Evolutionary conservation across 2,797 vertebrate genomes (phyloP).

Genomic region (Girardinus metallicus): DNA sequence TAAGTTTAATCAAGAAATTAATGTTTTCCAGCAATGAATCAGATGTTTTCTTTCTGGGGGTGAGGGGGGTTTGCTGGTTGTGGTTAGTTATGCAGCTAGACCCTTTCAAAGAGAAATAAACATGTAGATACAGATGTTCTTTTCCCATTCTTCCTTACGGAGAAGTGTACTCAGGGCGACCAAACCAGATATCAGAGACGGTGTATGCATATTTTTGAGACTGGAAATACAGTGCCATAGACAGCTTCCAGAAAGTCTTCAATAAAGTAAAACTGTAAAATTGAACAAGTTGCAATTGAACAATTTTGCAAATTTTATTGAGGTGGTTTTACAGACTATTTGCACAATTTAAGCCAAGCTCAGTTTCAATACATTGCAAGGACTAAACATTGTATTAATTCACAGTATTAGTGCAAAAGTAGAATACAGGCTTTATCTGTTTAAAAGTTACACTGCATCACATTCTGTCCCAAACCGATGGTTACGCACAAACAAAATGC

Average conservation of each 20-base stretch:
- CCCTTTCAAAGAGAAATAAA: too few relatives aligned
- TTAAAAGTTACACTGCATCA: conserved; percentile 35
- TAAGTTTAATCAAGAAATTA: not conserved
- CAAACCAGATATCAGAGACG: not conserved
- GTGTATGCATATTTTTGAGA: not conserved
- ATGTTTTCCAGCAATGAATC: not conserved
- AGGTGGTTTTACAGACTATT: conserved; percentile 46
- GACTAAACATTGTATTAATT: conserved; percentile 48
- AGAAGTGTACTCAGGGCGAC: not conserved
- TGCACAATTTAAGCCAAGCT: conserved; percentile 59
- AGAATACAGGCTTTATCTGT: conserved; percentile 42
- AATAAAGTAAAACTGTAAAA: not conserved
- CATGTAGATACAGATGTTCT: not conserved
- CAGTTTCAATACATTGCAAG: conserved; percentile 51
- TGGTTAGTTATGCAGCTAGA: too few relatives aligned
- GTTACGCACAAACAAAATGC: conserved; percentile 51
- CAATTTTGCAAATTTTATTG: conserved; percentile 46
- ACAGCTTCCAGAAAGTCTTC: not conserved
- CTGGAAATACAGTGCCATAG: not conserved
- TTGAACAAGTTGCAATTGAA: not conserved
- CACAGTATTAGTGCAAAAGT: conserved; percentile 69
- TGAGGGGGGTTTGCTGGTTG: too few relatives aligned
- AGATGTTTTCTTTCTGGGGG: too few relatives aligned
- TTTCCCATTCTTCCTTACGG: not conserved
- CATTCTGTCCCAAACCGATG: conserved; percentile 39